A percentile compares a stretch with the other conserved stretches of the same genome.
Evolutionary conservation across 2,797 vertebrate species (phyloP).

Genomic region (Phataginus tetradactyla): DNA sequence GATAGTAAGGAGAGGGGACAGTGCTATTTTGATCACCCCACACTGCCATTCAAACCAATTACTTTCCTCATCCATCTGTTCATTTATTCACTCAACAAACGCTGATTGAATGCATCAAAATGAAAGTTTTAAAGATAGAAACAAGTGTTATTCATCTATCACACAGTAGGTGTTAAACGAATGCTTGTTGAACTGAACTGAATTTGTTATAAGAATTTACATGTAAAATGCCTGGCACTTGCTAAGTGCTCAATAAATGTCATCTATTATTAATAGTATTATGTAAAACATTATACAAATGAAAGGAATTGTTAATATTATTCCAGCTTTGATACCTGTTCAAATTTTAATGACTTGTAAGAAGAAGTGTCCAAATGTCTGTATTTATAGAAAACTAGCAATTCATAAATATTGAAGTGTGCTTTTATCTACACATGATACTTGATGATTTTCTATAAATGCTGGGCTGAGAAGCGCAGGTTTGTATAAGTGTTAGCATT

Average conservation of each 20-base stretch:
- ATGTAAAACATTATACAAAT: constrained; percentile 71
- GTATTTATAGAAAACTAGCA: constrained; percentile 76
- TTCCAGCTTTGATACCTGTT: constrained; percentile 75
- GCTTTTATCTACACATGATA: constrained; percentile 70
- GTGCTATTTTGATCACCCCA: background rate
- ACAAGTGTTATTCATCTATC: constrained; percentile 39
- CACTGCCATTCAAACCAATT: background rate
- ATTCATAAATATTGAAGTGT: constrained; percentile 78
- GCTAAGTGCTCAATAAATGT: constrained; percentile 66
- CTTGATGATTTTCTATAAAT: constrained; percentile 66
- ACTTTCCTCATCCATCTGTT: background rate
- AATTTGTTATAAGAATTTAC: constrained; percentile 67
- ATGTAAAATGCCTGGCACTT: constrained; percentile 59
- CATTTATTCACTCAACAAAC: constrained; percentile 44
- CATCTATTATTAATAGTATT: constrained; percentile 75
- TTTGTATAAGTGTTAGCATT: constrained; percentile 59
- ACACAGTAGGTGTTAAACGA: constrained; percentile 72
- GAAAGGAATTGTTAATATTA: constrained; percentile 70
- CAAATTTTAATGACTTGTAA: constrained; percentile 77
- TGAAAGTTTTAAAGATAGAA: constrained; percentile 49
- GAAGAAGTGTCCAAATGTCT: constrained; percentile 65
- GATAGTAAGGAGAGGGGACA: background rate
- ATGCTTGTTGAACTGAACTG: constrained; percentile 38
- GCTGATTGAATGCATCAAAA: background rate
- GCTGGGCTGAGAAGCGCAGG: constrained; percentile 8